Evolutionary conservation across 2,113 vertebrate genomes (phyloP), one percentile per base, ranked within the genome.

Genomic region (Machaerirhynchus nigripectus): DNA sequence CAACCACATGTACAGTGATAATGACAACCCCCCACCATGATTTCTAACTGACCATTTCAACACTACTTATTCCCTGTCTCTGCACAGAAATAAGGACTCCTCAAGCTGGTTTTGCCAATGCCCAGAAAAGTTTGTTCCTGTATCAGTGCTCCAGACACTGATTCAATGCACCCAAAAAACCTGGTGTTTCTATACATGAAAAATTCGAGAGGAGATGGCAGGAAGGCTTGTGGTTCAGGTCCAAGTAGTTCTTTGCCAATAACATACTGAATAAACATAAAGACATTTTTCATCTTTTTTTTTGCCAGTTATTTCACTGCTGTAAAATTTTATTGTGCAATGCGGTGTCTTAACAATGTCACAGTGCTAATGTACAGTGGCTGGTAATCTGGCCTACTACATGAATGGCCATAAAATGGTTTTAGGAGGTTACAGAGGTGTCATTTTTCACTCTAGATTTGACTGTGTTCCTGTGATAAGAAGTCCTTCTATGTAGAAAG

Each of bases 141-240:
- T 39, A 26, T 22, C 44, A 31, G 15, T 0, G 1, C 35, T 83
- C 17, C 30, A 59, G 33, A n/a, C 53, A 67, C 2, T 16, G 8
- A 56, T 49, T 67, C 28, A 61, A 37, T 30, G 18, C 17, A 7
- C 2, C 15, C 35, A 12, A 49, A 22, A 30, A 56, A 78, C 26
- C 6, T 24, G 10, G 4, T n/a, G 18, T 6, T 88, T 44, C 6
- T 53, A 16, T 9, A 26, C 2, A 10, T 5, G 7, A 6, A 78
- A 37, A 37, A 63, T 63, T 37, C 42, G 37, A 84, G 14, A 81
- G 6, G 6, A 15, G 3, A 15, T 33, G 7, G 7, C 24, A 77
- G 31, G 17, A 73, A 50, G 5, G 5, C 4, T 17, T 3, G 0
- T 57, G 5, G 1, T 57, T 77, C 10, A 27, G 13, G 13, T 60